Conservation (phyloP, 2,113 vertebrate genomes). For the Caranx ignobilis region DNA sequence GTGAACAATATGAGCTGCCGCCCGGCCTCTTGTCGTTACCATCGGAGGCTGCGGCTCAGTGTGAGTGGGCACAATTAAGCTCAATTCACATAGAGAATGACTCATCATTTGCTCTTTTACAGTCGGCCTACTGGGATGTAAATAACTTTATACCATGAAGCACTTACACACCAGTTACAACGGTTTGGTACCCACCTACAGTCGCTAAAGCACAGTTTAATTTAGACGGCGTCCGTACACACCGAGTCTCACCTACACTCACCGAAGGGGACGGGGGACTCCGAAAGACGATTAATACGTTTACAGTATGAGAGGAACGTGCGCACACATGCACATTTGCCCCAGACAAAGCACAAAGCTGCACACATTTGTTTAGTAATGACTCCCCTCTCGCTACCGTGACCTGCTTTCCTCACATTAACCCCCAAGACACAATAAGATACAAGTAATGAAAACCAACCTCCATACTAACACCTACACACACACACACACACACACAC, state of each 20-base stretch:
- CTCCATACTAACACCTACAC: no score
- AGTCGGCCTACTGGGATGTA: constrained; percentile 61
- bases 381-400: constrained; percentile 24
- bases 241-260: constrained; percentile 46
- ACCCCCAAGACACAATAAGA: constrained; percentile 44
- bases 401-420: constrained; percentile 60
- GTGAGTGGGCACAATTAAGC: constrained; percentile 70
- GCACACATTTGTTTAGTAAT: constrained; percentile 52
- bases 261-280: constrained; percentile 40
- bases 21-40: constrained; percentile 25
- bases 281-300: constrained; percentile 43
- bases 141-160: constrained; percentile 74
- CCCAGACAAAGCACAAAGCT: constrained; percentile 44
- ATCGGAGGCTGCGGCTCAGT: constrained; percentile 21
- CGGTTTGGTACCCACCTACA: constrained; percentile 67
- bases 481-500: no score
- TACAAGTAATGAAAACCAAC: constrained; percentile 62
- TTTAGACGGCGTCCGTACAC: constrained; percentile 49
- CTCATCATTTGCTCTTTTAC: constrained; percentile 76
- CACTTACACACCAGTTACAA: constrained; percentile 64
- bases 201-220: constrained; percentile 69
- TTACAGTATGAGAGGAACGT: background rate
- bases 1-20: constrained; percentile 38
- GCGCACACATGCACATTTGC: constrained; percentile 40
- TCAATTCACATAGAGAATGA: constrained; percentile 67